Conservation (phyloP, 2,113 vertebrate species). For the Embiotoca jacksoni region DNA sequence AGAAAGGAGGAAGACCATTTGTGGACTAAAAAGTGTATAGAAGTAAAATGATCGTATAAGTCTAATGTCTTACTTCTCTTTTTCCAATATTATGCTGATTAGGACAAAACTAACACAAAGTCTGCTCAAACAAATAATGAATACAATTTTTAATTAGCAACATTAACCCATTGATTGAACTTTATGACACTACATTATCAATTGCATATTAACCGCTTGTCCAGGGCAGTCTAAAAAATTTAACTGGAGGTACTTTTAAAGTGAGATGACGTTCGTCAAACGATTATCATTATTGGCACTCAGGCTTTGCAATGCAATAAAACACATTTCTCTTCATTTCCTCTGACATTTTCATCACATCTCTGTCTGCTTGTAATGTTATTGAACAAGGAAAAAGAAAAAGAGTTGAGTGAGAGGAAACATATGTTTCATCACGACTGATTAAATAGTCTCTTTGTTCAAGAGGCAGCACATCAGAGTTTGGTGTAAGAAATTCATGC, state of each 20-base stretch:
- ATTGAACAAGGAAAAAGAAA: conserved; percentile 70
- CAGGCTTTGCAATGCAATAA: conserved; percentile 76
- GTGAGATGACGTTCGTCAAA: conserved; percentile 73
- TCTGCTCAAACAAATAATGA: conserved; percentile 42
- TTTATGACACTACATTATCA: conserved; percentile 57
- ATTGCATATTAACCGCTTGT: conserved; percentile 70
- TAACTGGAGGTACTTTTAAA: conserved; percentile 62
- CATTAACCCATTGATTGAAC: conserved; percentile 66
- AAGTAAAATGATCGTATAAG: conserved; percentile 13
- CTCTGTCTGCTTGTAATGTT: conserved; percentile 66
- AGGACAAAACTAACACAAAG: conserved; percentile 45
- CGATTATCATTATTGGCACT: conserved; percentile 78
- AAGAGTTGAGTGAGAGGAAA: conserved; percentile 62
- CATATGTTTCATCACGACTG: conserved; percentile 67
- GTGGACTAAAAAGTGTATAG: background rate
- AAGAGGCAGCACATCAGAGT: conserved; percentile 56
- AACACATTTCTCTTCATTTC: conserved; percentile 80
- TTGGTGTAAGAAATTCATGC: conserved; percentile 52
- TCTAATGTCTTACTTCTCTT: conserved; percentile 43
- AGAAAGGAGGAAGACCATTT: conserved; percentile 18
- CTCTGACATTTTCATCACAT: conserved; percentile 80
- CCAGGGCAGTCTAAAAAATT: conserved; percentile 69
- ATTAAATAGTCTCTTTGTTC: conserved; percentile 82
- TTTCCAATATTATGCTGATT: conserved; percentile 51
- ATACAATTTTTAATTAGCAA: conserved; percentile 70